phyloP scores from a whole-genome alignment of 1,140 invertebrate genomes.

The Eumeta japonica region DNA sequence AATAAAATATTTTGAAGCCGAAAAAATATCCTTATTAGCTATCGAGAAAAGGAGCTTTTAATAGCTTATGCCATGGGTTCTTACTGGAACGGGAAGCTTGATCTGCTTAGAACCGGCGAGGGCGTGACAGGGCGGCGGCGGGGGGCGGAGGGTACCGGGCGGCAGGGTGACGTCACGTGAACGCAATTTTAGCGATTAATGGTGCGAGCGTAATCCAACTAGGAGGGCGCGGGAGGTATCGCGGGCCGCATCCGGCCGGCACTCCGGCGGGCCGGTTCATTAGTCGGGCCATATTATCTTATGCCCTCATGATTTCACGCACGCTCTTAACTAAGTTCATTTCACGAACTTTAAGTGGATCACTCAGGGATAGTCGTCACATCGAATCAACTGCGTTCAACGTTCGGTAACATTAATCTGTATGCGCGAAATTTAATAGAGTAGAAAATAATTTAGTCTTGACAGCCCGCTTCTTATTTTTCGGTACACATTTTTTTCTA shows the following conservation, averaged over 20 bases:
- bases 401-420: too few species aligned
- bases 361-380: background rate
- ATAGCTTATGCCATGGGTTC: too few species aligned
- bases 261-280: constrained; percentile 30
- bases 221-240: constrained; percentile 28
- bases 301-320: constrained; percentile 44
- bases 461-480: too few species aligned
- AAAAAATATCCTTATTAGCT: too few species aligned
- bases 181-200: constrained; percentile 49
- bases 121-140: constrained; percentile 16
- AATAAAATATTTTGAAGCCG: too few species aligned
- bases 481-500: too few species aligned
- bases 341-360: constrained; percentile 37
- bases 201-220: constrained; percentile 47
- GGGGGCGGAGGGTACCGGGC: constrained; percentile 13
- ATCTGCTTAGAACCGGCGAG: too few species aligned
- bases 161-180: constrained; percentile 21
- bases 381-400: background rate
- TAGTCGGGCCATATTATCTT: constrained; percentile 39
- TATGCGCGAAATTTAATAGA: too few species aligned
- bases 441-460: too few species aligned
- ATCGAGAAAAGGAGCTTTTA: too few species aligned
- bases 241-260: constrained; percentile 28
- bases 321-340: constrained; percentile 29
- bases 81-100: too few species aligned